Percentiles rank a stretch among this genome's conserved stretches.
Conservation (phyloP, 2,113 vertebrate genomes). For the Istiophorus platypterus region DNA sequence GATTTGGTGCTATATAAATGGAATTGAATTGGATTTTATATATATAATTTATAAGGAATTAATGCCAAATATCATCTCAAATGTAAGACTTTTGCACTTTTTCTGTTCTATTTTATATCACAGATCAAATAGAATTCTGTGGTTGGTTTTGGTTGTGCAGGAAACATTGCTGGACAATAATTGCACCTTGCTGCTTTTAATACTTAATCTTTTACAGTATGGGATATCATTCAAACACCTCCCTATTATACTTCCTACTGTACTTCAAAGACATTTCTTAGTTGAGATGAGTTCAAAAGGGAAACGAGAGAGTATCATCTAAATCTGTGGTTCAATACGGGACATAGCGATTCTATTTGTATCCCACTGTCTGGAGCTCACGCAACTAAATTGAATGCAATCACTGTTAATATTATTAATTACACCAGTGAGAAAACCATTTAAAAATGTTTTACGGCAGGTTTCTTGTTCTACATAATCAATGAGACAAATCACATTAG, state of each 20-base stretch:
- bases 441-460: slow-evolving; percentile 26
- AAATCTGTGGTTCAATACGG: not conserved
- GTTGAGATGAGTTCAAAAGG: not conserved
- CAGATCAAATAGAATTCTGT: too few relatives aligned
- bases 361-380: not conserved
- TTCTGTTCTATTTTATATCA: too few relatives aligned
- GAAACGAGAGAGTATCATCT: not conserved
- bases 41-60: too few relatives aligned
- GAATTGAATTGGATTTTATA: too few relatives aligned
- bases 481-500: not conserved
- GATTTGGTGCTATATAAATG: too few relatives aligned
- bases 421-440: not conserved
- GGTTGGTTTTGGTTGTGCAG: too few relatives aligned
- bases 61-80: too few relatives aligned
- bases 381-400: not conserved
- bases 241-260: not conserved
- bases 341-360: not conserved
- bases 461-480: not conserved
- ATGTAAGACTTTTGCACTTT: too few relatives aligned
- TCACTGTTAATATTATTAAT: not conserved
- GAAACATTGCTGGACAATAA: too few relatives aligned
- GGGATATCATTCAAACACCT: too few relatives aligned
- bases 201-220: too few relatives aligned
- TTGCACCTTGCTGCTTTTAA: too few relatives aligned
- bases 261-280: not conserved